A percentile compares a stretch with the other conserved stretches of the same genome.
Evolutionary conservation across 2,888 invertebrate genomes (phyloP).

Genomic region (Hyposoter dolosus): DNA sequence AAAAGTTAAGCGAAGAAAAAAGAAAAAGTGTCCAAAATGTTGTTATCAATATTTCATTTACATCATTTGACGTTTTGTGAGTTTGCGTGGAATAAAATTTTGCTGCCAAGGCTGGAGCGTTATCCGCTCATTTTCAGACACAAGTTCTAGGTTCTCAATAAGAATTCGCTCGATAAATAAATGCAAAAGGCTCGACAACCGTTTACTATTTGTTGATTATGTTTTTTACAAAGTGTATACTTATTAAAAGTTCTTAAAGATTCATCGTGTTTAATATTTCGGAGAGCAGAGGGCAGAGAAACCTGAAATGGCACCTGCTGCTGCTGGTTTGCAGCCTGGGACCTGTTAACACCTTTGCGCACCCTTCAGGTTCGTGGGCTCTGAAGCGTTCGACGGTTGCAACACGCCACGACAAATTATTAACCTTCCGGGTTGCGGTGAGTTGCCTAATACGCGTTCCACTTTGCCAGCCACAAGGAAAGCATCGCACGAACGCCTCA

Average conservation of each 20-base stretch:
- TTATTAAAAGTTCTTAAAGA: neutral
- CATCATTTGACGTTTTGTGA: no score
- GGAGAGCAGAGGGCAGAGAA: neutral
- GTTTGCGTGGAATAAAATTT: no score
- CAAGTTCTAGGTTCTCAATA: no score
- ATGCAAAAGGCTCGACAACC: no score
- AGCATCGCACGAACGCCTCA: conserved; percentile 27
- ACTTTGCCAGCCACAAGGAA: neutral
- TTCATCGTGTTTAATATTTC: neutral
- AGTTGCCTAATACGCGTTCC: conserved; percentile 10
- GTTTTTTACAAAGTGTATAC: no score
- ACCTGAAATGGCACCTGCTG: neutral
- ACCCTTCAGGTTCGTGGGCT: neutral
- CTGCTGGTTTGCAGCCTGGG: neutral
- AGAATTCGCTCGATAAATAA: no score
- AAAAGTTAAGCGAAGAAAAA: neutral
- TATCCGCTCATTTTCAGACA: no score
- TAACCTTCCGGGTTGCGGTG: conserved; percentile 75
- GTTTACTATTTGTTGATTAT: no score
- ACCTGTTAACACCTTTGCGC: neutral
- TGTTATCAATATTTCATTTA: neutral
- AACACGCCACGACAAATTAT: conserved; percentile 76
- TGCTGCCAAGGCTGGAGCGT: no score
- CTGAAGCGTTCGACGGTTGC: conserved; percentile 11
- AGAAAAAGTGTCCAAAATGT: neutral